Conservation (phyloP, 2,888 invertebrate genomes). For the Tetramorium bicarinatum region DNA sequence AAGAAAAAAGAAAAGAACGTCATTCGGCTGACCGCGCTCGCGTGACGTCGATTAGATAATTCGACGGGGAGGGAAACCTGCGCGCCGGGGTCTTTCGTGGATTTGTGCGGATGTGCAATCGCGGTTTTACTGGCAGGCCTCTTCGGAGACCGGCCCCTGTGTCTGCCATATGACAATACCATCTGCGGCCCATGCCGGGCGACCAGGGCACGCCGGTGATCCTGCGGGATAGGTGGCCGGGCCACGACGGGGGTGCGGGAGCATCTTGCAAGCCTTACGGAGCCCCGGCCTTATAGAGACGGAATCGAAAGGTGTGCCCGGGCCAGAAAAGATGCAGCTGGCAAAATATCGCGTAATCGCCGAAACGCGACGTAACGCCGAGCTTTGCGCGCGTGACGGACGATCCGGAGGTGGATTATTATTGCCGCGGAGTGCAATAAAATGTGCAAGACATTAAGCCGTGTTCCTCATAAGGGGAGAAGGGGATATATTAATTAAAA, state of each 20-base stretch:
- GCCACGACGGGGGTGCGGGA: constrained; percentile 64
- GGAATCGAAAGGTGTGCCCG: constrained; percentile 74
- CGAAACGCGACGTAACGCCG: background rate
- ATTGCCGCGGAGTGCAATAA: background rate
- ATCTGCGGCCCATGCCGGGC: constrained; percentile 81
- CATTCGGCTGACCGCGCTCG: constrained; percentile 44
- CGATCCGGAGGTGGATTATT: background rate
- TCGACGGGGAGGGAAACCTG: constrained; percentile 27
- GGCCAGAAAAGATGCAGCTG: constrained; percentile 71
- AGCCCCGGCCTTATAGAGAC: constrained; percentile 71
- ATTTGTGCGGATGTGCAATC: constrained; percentile 72
- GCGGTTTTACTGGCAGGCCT: constrained; percentile 68
- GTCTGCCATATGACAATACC: constrained; percentile 85
- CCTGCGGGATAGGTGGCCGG: constrained; percentile 61
- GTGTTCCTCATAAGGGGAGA: background rate
- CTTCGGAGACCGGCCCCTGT: constrained; percentile 69
- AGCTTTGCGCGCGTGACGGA: background rate
- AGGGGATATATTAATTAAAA: background rate
- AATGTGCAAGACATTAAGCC: background rate
- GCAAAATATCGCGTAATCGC: constrained; percentile 69
- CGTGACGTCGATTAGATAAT: constrained; percentile 72
- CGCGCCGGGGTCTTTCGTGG: constrained; percentile 52
- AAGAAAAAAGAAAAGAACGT: background rate
- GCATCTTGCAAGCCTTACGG: constrained; percentile 78
- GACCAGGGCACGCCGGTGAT: constrained; percentile 66